Evolutionary conservation across 2,797 vertebrate species (phyloP).

Genomic region (Cuniculus paca): DNA sequence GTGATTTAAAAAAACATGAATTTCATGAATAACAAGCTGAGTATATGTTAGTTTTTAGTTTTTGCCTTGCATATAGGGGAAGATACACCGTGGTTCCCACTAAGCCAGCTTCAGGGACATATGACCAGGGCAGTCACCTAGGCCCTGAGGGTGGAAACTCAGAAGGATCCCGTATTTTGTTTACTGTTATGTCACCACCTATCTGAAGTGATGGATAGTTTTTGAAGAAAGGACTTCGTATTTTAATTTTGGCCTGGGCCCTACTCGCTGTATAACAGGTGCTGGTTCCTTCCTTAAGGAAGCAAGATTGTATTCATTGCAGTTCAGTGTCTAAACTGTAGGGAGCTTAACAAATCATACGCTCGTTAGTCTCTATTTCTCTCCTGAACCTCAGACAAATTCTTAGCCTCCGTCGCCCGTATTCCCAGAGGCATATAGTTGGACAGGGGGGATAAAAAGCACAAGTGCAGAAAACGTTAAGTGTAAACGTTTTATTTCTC

Average conservation of each 20-base stretch:
- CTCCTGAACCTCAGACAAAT: too few relatives aligned
- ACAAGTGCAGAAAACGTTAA: background rate
- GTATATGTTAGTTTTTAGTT: background rate
- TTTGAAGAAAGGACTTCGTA: background rate
- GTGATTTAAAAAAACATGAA: background rate
- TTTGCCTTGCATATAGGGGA: background rate
- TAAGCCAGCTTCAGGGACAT: background rate
- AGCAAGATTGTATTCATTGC: background rate
- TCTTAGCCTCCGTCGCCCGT: background rate
- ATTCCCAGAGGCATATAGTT: background rate
- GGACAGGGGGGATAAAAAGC: background rate
- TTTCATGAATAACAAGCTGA: background rate
- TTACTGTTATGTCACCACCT: background rate
- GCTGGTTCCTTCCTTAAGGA: background rate
- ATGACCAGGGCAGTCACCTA: too few relatives aligned
- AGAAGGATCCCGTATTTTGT: background rate
- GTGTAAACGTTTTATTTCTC: background rate
- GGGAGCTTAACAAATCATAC: background rate
- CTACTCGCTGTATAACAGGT: background rate
- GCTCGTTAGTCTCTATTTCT: background rate
- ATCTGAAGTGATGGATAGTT: background rate
- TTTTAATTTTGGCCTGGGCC: slow-evolving; percentile 18
- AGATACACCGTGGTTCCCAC: background rate
- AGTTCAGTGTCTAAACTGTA: background rate
- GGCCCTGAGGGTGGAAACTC: background rate